Evolutionary conservation across 2,113 vertebrate genomes (phyloP), one percentile per base, ranked within the genome.

Genomic region (Illadopsis cleaveri): DNA sequence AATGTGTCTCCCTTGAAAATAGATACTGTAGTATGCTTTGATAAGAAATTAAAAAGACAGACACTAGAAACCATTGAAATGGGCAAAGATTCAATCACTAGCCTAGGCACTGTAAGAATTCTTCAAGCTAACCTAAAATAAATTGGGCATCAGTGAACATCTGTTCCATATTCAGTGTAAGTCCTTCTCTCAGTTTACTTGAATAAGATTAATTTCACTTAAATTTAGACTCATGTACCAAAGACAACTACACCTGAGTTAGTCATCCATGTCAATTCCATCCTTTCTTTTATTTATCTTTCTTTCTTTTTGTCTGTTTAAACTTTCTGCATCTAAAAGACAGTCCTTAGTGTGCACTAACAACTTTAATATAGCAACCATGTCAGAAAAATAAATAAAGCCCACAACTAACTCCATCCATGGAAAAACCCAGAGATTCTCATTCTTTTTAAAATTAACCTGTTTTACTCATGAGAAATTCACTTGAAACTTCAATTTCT

Each of bases 361-460:
- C 6, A 77, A 72, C 19, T 42, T 60, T 24, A 61, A 70, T 44
- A 25, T 0, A 64, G 15, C 12, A 90, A 62, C 24, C 1, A 2
- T 11, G 5, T 31, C 2, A 47, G 31, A 40, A 44, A 68, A 50
- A 61, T 6, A n/a, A 47, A 17, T 12, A 5, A 66, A 76, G 2
- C 0, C 0, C 14, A 45, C 6, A 65, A 50, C 7, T 45, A 79
- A 28, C 5, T 20, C 11, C 5, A 51, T 3, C 2, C 5, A 54
- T 33, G 5, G 11, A 51, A 69, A 44, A 56, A 28, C 1, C 2
- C 2, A 8, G 17, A 78, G 2, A n/a, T 56, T 64, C 65, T 79
- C 8, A 56, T 13, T 66, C 27, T 82, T 66, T 60, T 56, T 4
- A 51, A 66, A 65, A 51, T 44, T 28, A 37, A 40, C 31, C 3